A percentile compares a stretch with the other conserved stretches of the same genome.
Evolutionary conservation across 2,797 vertebrate genomes (phyloP).

Genomic region (Siniperca scherzeri): DNA sequence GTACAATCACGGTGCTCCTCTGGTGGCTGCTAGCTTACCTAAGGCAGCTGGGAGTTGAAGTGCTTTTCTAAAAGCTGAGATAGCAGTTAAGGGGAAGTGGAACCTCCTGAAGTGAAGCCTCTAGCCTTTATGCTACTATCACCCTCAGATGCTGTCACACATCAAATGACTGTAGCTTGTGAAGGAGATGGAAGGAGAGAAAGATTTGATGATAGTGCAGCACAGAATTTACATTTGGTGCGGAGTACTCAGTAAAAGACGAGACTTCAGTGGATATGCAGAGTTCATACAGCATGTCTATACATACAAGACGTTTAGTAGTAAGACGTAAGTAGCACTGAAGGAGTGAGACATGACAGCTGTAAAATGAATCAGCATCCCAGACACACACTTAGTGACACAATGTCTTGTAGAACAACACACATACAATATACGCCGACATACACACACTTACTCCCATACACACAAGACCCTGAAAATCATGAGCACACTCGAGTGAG

Average conservation of each 20-base stretch:
- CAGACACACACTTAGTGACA: constrained; percentile 19
- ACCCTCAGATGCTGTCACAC: constrained; percentile 42
- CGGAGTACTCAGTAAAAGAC: neutral
- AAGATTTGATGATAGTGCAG: constrained; percentile 27
- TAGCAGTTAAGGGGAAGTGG: constrained; percentile 18
- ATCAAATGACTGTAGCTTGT: constrained; percentile 40
- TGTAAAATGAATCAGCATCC: constrained; percentile 27
- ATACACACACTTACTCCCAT: constrained; percentile 11
- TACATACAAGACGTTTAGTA: neutral
- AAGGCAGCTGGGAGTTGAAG: constrained; percentile 30
- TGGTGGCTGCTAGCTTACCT: constrained; percentile 25
- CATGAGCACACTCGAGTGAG: constrained; percentile 52
- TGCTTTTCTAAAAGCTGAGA: constrained; percentile 39
- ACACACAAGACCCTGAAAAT: constrained; percentile 44
- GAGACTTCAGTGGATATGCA: neutral
- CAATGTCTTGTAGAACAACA: constrained; percentile 28
- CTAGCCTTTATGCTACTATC: constrained; percentile 35
- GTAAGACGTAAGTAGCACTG: constrained; percentile 2
- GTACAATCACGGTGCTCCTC: neutral
- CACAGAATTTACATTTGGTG: neutral
- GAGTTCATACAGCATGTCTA: neutral
- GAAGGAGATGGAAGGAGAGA: constrained; percentile 22
- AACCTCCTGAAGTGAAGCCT: constrained; percentile 58
- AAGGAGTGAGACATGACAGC: constrained; percentile 31
- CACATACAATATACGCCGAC: constrained; percentile 2